Evolutionary conservation across 2,797 vertebrate genomes (phyloP), one percentile per base, ranked within the genome.

Genomic region (Melanogrammus aeglefinus): DNA sequence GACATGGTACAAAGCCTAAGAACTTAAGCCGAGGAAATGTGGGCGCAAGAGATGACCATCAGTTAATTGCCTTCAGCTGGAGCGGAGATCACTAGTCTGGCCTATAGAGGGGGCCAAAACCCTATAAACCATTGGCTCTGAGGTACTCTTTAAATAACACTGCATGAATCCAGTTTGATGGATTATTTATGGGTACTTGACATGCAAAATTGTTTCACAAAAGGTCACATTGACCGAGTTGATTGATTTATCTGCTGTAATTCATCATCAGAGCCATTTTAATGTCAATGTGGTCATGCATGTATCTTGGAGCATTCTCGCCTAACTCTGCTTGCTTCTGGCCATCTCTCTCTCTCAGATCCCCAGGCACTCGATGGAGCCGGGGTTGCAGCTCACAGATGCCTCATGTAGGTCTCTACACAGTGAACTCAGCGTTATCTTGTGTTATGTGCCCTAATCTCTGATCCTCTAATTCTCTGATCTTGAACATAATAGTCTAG

Each of bases 331-430:
- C 51, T 57, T 57, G 51, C 21, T 57, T 63, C 57, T 57, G 51
- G 16, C n/a, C 24, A 63, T 63, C 36, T 27, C 18, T 47, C 73
- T 16, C 12, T 51, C 74, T 27, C 79, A 92, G 88, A 75, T 81
- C 2, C 78, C 79, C 77, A 84, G 80, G 31, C 21, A 76, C 27
- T 63, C 33, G 47, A 4, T 36, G 75, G 87, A 86, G 70, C 88
- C 85, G 31, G 88, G 83, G 79, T 83, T 87, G 75, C 85, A 83
- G 5, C 79, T 57, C 6, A 14, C 77, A 7, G 88, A 89, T 4
- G 80, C 66, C 77, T 90, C 87, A 24, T 90, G 91, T 90, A 83
- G 86, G 89, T 84, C 31, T 1, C 12, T 63, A 16, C 35, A 24
- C 33, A 74, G 13, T 75, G 5, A 27, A 7, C 44, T 47, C 3